These are phyloP conservation scores for Drosophila watanabei DNA, from an alignment of 1,140 invertebrate genomes.

Conservation along the genomic window DNA sequence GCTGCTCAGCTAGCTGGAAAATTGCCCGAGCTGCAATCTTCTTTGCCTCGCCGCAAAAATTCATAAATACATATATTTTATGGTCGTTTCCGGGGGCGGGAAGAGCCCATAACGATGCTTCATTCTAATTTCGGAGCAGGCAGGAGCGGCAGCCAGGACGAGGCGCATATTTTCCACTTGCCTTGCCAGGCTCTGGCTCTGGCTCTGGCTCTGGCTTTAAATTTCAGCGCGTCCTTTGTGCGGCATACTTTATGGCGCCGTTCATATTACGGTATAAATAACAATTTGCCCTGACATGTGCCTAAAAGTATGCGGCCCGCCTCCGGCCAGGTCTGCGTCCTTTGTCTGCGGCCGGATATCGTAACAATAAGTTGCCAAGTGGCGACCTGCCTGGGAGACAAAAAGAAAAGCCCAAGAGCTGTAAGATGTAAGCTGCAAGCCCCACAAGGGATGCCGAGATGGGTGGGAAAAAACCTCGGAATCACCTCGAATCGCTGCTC, in stretches of 20 bases:
- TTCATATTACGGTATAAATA: conserved; percentile 79
- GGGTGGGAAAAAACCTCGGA: neutral
- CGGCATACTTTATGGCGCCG: conserved; percentile 65
- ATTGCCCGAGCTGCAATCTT: conserved; percentile 57
- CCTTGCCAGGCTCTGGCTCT: conserved; percentile 24
- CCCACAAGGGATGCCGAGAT: conserved; percentile 5
- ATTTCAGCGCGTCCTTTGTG: conserved; percentile 61
- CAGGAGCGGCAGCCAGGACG: conserved; percentile 17
- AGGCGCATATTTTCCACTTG: conserved; percentile 65
- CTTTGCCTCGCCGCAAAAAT: conserved; percentile 34
- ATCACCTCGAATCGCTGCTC: conserved; percentile 20
- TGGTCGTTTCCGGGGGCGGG: conserved; percentile 21
- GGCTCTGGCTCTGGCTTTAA: conserved; percentile 47
- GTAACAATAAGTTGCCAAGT: conserved; percentile 74
- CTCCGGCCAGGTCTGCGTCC: conserved; percentile 20
- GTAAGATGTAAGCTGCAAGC: neutral
- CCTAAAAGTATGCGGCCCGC: conserved; percentile 67
- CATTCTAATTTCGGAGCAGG: conserved; percentile 66
- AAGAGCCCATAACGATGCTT: conserved; percentile 54
- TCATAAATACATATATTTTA: conserved; percentile 69
- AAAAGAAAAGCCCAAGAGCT: conserved; percentile 10
- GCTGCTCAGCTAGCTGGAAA: conserved; percentile 67
- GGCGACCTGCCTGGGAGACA: conserved; percentile 33
- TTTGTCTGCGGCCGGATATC: conserved; percentile 75
- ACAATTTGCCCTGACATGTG: conserved; percentile 76